phyloP scores from a whole-genome alignment of 2,113 vertebrate species.

The Phaethornis superciliosus region DNA sequence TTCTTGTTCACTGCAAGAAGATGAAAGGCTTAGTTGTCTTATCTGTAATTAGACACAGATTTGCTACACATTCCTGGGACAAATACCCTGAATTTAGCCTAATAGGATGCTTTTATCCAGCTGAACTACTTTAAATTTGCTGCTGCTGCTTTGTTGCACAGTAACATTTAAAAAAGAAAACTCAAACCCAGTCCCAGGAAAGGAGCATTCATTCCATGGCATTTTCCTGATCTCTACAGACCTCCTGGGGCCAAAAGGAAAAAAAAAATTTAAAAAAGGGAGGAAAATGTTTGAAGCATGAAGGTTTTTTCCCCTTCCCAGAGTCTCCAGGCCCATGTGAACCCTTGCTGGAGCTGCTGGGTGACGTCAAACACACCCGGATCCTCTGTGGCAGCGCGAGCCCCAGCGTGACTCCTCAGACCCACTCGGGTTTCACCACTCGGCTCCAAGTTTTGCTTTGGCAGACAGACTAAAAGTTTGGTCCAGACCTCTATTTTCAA shows the following conservation, averaged over 20 bases:
- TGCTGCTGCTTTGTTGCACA: conserved; percentile 11
- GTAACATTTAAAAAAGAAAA: neutral
- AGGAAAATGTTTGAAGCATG: neutral
- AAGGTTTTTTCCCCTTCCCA: conserved; percentile 10
- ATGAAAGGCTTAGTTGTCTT: conserved; percentile 40
- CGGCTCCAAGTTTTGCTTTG: neutral
- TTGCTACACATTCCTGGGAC: conserved; percentile 24
- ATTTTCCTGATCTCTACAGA: neutral
- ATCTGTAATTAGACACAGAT: conserved; percentile 31
- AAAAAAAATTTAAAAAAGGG: neutral
- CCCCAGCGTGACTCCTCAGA: neutral
- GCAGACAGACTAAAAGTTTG: neutral
- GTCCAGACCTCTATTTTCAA: conserved; percentile 8
- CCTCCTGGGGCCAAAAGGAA: neutral
- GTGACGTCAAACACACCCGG: neutral
- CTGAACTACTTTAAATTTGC: conserved; percentile 5
- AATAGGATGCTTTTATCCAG: neutral
- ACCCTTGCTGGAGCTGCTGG: neutral
- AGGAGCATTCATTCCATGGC: neutral
- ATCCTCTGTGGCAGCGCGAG: neutral
- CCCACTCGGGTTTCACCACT: neutral
- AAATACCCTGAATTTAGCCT: conserved; percentile 31
- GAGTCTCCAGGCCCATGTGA: neutral
- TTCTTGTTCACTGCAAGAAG: neutral
- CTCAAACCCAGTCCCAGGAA: neutral